A percentile compares a stretch with the other conserved stretches of the same genome.
phyloP scores from a whole-genome alignment of 1,140 invertebrate species.

The Matsumurasca onukii region DNA sequence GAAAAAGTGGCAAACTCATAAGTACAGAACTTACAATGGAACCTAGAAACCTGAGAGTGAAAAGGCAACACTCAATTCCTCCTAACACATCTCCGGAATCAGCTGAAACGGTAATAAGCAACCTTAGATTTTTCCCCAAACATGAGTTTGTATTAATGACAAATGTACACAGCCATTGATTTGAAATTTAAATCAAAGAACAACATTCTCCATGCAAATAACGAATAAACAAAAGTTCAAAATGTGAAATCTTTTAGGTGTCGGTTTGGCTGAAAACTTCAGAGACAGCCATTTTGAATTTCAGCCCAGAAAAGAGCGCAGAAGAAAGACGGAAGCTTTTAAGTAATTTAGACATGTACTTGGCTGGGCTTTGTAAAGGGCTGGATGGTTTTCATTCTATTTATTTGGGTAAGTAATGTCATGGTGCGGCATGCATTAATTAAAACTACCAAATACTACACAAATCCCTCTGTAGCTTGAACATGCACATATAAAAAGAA shows the following conservation, averaged over 20 bases:
- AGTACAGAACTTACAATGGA: background rate
- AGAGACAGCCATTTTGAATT: slow-evolving; percentile 2
- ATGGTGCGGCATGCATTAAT: too few relatives aligned
- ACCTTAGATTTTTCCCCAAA: too few relatives aligned
- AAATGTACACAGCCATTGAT: too few relatives aligned
- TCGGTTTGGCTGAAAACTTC: background rate
- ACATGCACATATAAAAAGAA: too few relatives aligned
- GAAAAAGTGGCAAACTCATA: too few relatives aligned
- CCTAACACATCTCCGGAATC: background rate
- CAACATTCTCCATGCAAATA: too few relatives aligned
- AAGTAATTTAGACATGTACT: background rate
- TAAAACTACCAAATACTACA: too few relatives aligned
- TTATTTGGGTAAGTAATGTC: background rate
- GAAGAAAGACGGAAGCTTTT: slow-evolving; percentile 7
- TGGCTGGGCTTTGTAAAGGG: background rate
- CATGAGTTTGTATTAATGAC: too few relatives aligned
- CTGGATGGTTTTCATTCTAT: background rate
- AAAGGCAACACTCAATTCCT: background rate
- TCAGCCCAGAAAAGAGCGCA: background rate
- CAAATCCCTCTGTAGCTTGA: too few relatives aligned
- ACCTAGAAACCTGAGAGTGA: background rate
- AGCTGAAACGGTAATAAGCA: background rate
- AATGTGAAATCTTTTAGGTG: background rate
- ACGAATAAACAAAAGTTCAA: too few relatives aligned
- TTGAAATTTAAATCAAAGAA: too few relatives aligned